Base-by-base conservation (phyloP, 2,113 vertebrate species). In the Aptenodytes forsteri region DNA sequence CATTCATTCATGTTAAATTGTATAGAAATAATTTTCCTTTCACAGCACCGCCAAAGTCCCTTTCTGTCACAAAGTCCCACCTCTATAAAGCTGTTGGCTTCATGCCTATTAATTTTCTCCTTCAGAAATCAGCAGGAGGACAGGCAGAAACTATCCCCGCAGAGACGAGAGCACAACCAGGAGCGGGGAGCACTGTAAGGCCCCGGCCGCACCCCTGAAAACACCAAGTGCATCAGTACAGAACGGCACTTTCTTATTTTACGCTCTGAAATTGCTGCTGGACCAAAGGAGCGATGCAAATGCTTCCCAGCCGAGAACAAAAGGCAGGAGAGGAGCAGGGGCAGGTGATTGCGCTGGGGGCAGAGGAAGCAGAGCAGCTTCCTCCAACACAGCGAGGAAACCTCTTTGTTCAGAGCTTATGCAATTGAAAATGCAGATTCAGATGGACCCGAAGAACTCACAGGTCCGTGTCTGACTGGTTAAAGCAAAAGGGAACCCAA, bases 1-100 rank as follows among this genome's bases (percentile, higher is more conserved):
- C 46, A 69, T 84, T 91, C 66, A 94, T 94, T 96, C 87, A 36
- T 85, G 87, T 95, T 96, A 94, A 96, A 95, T 93, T 88, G 94
- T 90, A 96, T 16, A 96, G 97, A 95, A 97, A 93, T 94, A 87
- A 94, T 96, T 96, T 89, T 90, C 84, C 50, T 88, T 86, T 95
- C 87, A 93, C 66, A 42, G 93, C 75, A 58, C 66, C 0, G 1
- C 70, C 55, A 7, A 77, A 96, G 89, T 80, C 85, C 89, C 42
- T 83, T 85, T 91, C 91, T 93, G 62, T 89, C 91, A 80, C 6
- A 0, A 62, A 76, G 50, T 90, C 78, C 89, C 87, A 94, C 93
- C 66, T 96, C 85, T 87, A 1, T 19, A 64, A 92, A 72, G 80
- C 56, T 79, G 49, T 80, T 95, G 93, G 94, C 93, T 80, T 77